phyloP scores from a whole-genome alignment of 2,888 invertebrate species.

The Cryptocephalus primarius region DNA sequence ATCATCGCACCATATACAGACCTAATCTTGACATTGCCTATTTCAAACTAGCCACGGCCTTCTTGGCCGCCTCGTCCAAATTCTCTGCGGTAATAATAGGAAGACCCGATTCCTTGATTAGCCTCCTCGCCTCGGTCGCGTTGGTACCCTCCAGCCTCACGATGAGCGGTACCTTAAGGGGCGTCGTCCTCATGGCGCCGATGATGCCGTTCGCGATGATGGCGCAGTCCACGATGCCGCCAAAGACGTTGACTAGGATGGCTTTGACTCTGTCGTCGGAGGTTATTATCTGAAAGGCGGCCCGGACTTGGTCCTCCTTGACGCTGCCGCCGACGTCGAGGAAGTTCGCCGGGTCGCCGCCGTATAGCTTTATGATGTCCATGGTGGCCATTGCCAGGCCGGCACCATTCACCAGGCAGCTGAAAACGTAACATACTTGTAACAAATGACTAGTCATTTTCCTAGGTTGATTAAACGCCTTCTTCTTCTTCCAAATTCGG shows the following conservation, averaged over 20 bases:
- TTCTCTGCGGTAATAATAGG: slow-evolving; percentile 72
- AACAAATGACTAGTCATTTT: too few relatives aligned
- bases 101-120: slow-evolving; percentile 74
- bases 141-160: slow-evolving; percentile 96
- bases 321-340: slow-evolving; percentile 96
- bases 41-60: slow-evolving; percentile 53
- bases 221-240: slow-evolving; percentile 97
- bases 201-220: slow-evolving; percentile 95
- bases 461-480: too few relatives aligned
- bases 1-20: too few relatives aligned
- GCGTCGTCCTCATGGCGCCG: slow-evolving; percentile 69
- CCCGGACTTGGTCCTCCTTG: slow-evolving; percentile 84
- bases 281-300: slow-evolving; percentile 85
- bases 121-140: slow-evolving; percentile 68
- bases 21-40: too few relatives aligned
- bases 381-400: slow-evolving; percentile 99
- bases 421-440: slow-evolving; percentile 9
- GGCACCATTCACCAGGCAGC: slow-evolving; percentile 89
- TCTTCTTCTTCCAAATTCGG: too few relatives aligned
- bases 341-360: slow-evolving; percentile 96
- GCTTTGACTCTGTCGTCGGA: slow-evolving; percentile 82
- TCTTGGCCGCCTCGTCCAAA: slow-evolving; percentile 87
- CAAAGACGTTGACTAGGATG: slow-evolving; percentile 97
- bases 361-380: slow-evolving; percentile 96
- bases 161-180: slow-evolving; percentile 77